Evolutionary conservation across 2,797 vertebrate genomes (phyloP), one percentile per base, ranked within the genome.

Genomic region (Tangara arthus): DNA sequence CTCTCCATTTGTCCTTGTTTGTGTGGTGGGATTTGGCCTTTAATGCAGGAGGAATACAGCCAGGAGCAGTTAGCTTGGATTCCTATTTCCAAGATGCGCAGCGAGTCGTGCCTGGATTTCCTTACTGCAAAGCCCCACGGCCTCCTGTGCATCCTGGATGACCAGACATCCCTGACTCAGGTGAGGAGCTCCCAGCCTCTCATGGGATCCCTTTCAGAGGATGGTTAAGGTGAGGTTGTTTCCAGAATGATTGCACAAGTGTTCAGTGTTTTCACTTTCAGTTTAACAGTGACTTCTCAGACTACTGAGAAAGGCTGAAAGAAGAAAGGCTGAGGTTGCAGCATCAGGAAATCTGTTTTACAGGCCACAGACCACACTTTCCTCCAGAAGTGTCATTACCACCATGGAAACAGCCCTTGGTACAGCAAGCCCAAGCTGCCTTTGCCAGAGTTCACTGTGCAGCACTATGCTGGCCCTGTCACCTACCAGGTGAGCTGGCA

Each of bases 291-390:
- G 5, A 12, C 23, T 73, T 85, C 71, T 60, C 16, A 41, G 52
- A n/a, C 34, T 75, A 6, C 5, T 23, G 41, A 41, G 28, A 50
- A 50, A 50, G 49, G 27, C 27, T 50, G 49, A 28, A 50, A 50
- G 49, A 50, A 50, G 27, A 28, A 50, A 50, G 49, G 16, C 49
- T 9, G 49, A 50, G 27, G 17, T 19, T 52, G 50, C 50, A 19
- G 60, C 22, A 72, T 20, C 32, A 44, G 57, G 19, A 82, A 88
- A 56, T 46, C 28, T 81, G 23, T 37, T 57, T 24, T 44, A 60
- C 93, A 99, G 99, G 99, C 99, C 94, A 99, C 99, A 16, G 99
- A 99, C 97, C 99, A 99, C 96, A 99, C 99, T 77, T 99, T 99
- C 94, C 98, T 99, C 42, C 99, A 99, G 95, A 99, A 99, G 96